These are phyloP conservation scores for Metellina segmentata DNA, from an alignment of 2,888 invertebrate species.

Conservation along the genomic window DNA sequence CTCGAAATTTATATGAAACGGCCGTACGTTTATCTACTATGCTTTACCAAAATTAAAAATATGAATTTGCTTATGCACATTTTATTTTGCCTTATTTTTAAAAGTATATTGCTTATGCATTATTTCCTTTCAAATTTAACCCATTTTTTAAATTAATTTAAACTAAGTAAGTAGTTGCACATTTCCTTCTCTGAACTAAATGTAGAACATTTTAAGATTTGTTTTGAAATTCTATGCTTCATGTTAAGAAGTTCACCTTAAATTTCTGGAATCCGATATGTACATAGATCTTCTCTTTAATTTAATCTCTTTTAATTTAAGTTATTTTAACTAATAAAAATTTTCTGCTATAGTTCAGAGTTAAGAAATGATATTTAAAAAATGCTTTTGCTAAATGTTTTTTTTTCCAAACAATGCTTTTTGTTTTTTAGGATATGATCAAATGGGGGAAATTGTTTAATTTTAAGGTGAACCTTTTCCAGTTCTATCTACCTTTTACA, in stretches of 20 bases:
- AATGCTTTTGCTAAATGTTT: conserved; percentile 15
- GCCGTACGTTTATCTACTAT: too few relatives aligned
- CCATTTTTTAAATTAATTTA: background rate
- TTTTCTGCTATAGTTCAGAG: conserved; percentile 20
- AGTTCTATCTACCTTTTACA: conserved; percentile 12
- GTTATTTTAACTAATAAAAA: background rate
- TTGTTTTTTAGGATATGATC: conserved; percentile 31
- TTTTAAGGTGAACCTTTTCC: conserved; percentile 11
- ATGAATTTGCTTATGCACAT: too few relatives aligned
- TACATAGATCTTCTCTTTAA: too few relatives aligned
- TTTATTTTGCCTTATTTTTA: too few relatives aligned
- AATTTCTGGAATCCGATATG: too few relatives aligned
- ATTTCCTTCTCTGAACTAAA: background rate
- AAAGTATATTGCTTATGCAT: background rate
- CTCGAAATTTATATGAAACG: too few relatives aligned
- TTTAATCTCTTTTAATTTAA: too few relatives aligned
- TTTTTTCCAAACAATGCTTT: conserved; percentile 52
- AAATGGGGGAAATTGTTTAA: conserved; percentile 20
- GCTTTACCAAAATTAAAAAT: too few relatives aligned
- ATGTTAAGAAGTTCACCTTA: background rate
- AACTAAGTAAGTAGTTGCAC: too few relatives aligned
- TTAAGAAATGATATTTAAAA: background rate
- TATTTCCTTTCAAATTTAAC: background rate
- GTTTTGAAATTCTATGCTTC: background rate
- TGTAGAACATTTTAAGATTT: background rate